Evolutionary conservation across 1,140 invertebrate genomes (phyloP).

Genomic region (Hyles vespertilio): DNA sequence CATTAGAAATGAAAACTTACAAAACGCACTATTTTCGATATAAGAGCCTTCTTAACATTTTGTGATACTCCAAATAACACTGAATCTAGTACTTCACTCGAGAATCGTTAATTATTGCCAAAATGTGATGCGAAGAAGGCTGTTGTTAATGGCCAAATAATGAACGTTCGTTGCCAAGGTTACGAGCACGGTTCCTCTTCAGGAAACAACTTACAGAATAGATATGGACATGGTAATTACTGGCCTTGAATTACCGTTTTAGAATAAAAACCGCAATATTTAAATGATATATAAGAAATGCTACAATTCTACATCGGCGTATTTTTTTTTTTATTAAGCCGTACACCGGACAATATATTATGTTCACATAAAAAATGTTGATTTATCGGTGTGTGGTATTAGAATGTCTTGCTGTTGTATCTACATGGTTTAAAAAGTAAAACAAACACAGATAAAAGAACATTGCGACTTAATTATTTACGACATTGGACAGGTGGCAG

Average conservation of each 20-base stretch:
- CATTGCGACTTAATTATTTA: too few relatives aligned
- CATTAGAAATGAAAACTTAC: too few relatives aligned
- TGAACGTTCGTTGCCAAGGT: conserved; percentile 63
- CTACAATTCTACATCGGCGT: background rate
- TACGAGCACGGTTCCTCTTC: conserved; percentile 43
- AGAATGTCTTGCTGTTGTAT: too few relatives aligned
- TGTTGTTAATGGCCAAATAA: conserved; percentile 63
- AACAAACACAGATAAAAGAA: too few relatives aligned
- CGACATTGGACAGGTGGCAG: too few relatives aligned
- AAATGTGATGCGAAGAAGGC: conserved; percentile 52
- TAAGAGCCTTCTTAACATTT: background rate
- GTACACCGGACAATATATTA: too few relatives aligned
- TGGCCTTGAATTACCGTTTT: conserved; percentile 70
- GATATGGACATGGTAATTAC: conserved; percentile 69
- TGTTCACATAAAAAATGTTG: too few relatives aligned
- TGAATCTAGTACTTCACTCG: conserved; percentile 8
- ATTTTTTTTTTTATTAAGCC: background rate
- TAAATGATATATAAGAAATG: conserved; percentile 31
- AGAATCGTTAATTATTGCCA: conserved; percentile 52
- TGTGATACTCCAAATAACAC: conserved; percentile 10
- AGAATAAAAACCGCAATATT: conserved; percentile 64
- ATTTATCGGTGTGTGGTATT: too few relatives aligned
- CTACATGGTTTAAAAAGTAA: too few relatives aligned
- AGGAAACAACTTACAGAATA: conserved; percentile 68
- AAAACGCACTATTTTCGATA: too few relatives aligned